Percentiles rank a stretch among this genome's conserved stretches.
phyloP scores from a whole-genome alignment of 2,888 invertebrate genomes.

The Lamproptera curius region DNA sequence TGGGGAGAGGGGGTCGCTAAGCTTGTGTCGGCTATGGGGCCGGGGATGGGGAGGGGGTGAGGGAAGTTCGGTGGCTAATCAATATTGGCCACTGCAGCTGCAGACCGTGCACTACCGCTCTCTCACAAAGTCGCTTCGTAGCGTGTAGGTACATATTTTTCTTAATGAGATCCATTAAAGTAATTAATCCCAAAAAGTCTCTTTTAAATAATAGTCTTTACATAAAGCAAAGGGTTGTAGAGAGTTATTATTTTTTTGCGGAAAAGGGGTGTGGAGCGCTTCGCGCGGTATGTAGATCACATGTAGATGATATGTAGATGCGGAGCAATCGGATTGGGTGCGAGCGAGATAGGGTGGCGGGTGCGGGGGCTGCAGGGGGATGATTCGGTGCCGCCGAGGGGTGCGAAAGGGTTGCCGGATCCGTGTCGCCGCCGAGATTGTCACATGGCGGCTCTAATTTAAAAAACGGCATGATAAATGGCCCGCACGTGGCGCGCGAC shows the following conservation, averaged over 20 bases:
- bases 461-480: slow-evolving; percentile 56
- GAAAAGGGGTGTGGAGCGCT: neutral
- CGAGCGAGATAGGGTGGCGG: slow-evolving; percentile 30
- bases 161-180: too few relatives aligned
- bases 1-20: slow-evolving; percentile 19
- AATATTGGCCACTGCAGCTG: slow-evolving; percentile 54
- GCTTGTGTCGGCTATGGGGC: too few relatives aligned
- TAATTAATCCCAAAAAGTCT: too few relatives aligned
- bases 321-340: slow-evolving; percentile 40
- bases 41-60: slow-evolving; percentile 29
- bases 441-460: slow-evolving; percentile 58
- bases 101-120: slow-evolving; percentile 26
- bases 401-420: slow-evolving; percentile 36
- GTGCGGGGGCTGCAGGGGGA: slow-evolving; percentile 21
- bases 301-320: slow-evolving; percentile 62
- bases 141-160: too few relatives aligned
- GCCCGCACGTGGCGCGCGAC: slow-evolving; percentile 29
- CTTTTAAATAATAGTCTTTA: neutral
- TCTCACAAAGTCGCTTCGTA: neutral
- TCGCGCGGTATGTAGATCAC: slow-evolving; percentile 20
- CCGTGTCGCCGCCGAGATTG: slow-evolving; percentile 42
- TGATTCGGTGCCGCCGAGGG: slow-evolving; percentile 25
- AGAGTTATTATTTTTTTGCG: neutral
- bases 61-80: slow-evolving; percentile 43
- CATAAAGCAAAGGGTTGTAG: neutral